Evolutionary conservation across 1,140 invertebrate species (phyloP).

Genomic region (Calliopsis andreniformis): DNA sequence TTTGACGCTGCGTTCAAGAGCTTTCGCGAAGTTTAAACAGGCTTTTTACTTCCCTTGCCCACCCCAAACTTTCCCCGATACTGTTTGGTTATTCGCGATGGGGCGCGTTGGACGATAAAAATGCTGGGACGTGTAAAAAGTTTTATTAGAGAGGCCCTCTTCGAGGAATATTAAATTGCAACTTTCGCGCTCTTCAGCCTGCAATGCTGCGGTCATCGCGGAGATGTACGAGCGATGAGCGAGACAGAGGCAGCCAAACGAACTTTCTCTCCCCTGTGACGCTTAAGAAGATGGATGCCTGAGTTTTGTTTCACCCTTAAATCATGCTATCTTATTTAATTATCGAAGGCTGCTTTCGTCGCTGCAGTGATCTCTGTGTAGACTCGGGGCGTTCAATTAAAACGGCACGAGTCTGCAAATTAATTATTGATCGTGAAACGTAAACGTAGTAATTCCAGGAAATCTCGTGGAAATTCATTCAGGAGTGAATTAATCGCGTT

Average conservation of each 20-base stretch:
- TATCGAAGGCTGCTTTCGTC: background rate
- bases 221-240: background rate
- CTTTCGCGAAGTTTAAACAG: background rate
- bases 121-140: background rate
- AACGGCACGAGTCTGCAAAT: background rate
- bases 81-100: background rate
- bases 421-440: constrained; percentile 16
- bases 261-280: too few species aligned
- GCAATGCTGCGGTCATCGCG: background rate
- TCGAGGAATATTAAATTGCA: constrained; percentile 25
- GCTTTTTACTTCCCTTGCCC: background rate
- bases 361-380: background rate
- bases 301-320: too few species aligned
- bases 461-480: constrained; percentile 15
- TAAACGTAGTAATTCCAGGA: background rate
- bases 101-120: background rate
- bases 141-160: constrained; percentile 4
- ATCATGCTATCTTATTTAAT: too few species aligned
- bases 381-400: background rate
- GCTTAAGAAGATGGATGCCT: too few species aligned
- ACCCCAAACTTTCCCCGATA: background rate
- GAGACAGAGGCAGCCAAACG: background rate
- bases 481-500: constrained; percentile 17
- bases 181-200: background rate
- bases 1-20: background rate